Percentiles rank a stretch among this genome's conserved stretches.
phyloP scores from a whole-genome alignment of 2,888 invertebrate species.

The Muschampia staudingeri region DNA sequence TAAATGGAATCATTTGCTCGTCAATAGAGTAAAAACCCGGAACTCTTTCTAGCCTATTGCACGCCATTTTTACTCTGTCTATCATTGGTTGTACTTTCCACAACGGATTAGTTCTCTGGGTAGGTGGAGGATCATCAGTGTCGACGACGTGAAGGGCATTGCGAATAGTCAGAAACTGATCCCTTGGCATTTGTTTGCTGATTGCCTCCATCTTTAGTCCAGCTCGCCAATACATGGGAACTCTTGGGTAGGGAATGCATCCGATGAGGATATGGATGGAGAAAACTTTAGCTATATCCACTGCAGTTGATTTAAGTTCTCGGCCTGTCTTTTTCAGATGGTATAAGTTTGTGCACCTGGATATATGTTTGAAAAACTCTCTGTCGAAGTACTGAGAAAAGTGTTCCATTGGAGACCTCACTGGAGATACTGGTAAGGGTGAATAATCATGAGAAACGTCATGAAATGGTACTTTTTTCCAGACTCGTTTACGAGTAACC shows the following conservation, averaged over 20 bases:
- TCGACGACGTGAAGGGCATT: constrained; percentile 57
- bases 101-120: constrained; percentile 14
- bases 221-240: constrained; percentile 57
- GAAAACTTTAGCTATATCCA: constrained; percentile 56
- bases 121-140: constrained; percentile 32
- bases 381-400: constrained; percentile 10
- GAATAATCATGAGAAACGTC: constrained; percentile 7
- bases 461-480: background rate
- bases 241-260: constrained; percentile 61
- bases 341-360: background rate
- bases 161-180: constrained; percentile 35
- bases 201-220: constrained; percentile 37
- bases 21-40: constrained; percentile 61
- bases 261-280: constrained; percentile 60
- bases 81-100: constrained; percentile 66
- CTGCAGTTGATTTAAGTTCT: constrained; percentile 3
- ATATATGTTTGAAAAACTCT: constrained; percentile 11
- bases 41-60: constrained; percentile 58
- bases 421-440: background rate
- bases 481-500: constrained; percentile 1
- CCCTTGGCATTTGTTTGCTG: constrained; percentile 40
- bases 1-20: constrained; percentile 62
- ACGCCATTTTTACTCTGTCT: constrained; percentile 55
- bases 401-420: constrained; percentile 17
- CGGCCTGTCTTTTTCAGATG: background rate